Conservation (phyloP, 1,140 invertebrate species). For the Drosophila tropicalis region DNA sequence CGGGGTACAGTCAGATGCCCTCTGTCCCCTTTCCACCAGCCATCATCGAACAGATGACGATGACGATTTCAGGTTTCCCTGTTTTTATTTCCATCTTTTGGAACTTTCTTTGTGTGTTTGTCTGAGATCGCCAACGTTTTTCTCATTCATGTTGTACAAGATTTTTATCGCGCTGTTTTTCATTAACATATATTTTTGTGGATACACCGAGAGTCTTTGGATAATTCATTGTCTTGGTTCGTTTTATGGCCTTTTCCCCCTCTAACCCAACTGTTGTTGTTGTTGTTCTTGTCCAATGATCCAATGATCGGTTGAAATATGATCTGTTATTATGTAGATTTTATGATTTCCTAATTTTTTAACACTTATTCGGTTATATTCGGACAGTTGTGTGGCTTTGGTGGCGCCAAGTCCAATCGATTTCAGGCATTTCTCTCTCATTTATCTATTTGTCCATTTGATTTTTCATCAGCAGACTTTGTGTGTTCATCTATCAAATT, state of each 20-base stretch:
- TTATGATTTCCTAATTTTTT: slow-evolving; percentile 78
- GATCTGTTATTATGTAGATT: slow-evolving; percentile 82
- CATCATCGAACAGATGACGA: slow-evolving; percentile 60
- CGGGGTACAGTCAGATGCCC: slow-evolving; percentile 2
- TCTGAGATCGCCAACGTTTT: slow-evolving; percentile 61
- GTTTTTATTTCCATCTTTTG: not conserved
- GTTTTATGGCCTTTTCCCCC: slow-evolving; percentile 55
- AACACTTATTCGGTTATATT: slow-evolving; percentile 62
- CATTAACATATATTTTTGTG: slow-evolving; percentile 66
- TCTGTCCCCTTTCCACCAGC: not conserved
- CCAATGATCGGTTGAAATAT: slow-evolving; percentile 47
- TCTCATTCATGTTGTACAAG: slow-evolving; percentile 77
- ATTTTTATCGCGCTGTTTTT: slow-evolving; percentile 71
- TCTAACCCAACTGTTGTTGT: slow-evolving; percentile 58
- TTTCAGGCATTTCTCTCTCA: not conserved
- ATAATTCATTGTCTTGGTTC: slow-evolving; percentile 33
- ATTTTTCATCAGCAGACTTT: slow-evolving; percentile 20
- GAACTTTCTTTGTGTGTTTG: slow-evolving; percentile 30
- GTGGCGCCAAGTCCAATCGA: slow-evolving; percentile 63
- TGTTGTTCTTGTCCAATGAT: slow-evolving; percentile 43
- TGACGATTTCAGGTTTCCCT: slow-evolving; percentile 43
- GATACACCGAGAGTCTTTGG: slow-evolving; percentile 34
- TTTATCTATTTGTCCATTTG: slow-evolving; percentile 22
- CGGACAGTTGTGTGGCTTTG: slow-evolving; percentile 35
- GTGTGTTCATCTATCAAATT: slow-evolving; percentile 11